Base-by-base conservation (phyloP, 1,140 invertebrate species). In the Brachionus angularis region DNA sequence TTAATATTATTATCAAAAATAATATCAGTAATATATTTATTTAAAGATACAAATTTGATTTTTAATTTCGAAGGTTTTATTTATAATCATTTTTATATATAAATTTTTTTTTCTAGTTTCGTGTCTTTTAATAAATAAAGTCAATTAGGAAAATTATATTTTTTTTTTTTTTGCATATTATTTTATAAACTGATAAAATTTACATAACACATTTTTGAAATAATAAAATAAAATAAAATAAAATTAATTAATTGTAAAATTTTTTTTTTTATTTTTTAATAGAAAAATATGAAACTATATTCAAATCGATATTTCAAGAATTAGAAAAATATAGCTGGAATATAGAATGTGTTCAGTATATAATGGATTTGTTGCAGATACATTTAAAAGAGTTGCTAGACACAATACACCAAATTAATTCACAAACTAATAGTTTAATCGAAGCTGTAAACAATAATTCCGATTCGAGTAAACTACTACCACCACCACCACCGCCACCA, bases 271-370 rank as follows among this genome's bases (percentile, higher is more conserved):
- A 25, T 50, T 25, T 58, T 27, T 27, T 47, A 23, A 1, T 16
- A 67, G 62, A 67, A 67, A 67, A 50, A 46, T 47, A 67, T 42
- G 62, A 67, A 23, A 31, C 23, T 23, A 25, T 27, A 67, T 67
- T 67, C 29, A 67, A 67, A 29, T 47, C 25, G n/a, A 67, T 67
- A 47, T 67, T 67, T 47, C 14, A 1, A 5, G 42, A 67, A 34
- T 16, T 67, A 31, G 62, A 67, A 31, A 46, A 50, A 21, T 67
- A 27, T 36, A 34, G 29, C 1, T 47, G 18, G 14, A 47, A 67
- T 36, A 47, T 67, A 33, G 62, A 67, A 50, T 50, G 42, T 34
- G 62, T 23, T 18, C 3, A 18, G 1, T 34, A 14, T 50, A 67
- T 67, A 33, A 67, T 67, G 14, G 62, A 67, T 34, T 16, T 34